Percentiles rank a stretch among this genome's conserved stretches.
These are phyloP conservation scores for Phodopus roborovskii DNA, from an alignment of 2,113 vertebrate species.

Conservation along the genomic window DNA sequence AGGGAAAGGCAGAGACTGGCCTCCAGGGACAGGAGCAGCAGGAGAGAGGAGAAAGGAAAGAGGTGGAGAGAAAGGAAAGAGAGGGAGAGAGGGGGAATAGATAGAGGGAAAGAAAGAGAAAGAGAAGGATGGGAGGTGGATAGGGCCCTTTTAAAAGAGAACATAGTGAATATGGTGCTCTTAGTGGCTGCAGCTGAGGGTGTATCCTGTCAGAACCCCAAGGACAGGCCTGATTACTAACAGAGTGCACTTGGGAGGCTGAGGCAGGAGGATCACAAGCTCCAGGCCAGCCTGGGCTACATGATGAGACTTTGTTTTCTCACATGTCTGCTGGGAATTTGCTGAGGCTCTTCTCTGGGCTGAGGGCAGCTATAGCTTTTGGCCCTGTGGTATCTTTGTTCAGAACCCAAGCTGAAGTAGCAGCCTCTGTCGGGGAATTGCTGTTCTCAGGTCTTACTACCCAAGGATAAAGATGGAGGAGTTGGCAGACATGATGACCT, in stretches of 20 bases:
- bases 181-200: too few relatives aligned
- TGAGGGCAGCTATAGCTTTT: not conserved
- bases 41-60: too few relatives aligned
- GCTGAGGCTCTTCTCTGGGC: not conserved
- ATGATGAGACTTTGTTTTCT: not conserved
- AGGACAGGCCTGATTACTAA: too few relatives aligned
- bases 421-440: not conserved
- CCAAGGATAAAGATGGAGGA: not conserved
- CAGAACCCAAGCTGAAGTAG: not conserved
- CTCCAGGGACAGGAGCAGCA: too few relatives aligned
- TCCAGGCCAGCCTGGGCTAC: not conserved
- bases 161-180: too few relatives aligned
- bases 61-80: too few relatives aligned
- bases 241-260: not conserved
- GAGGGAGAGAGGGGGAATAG: too few relatives aligned
- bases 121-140: too few relatives aligned
- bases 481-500: not conserved
- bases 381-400: not conserved
- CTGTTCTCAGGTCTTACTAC: not conserved
- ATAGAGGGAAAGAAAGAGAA: too few relatives aligned
- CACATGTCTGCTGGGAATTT: not conserved
- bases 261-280: not conserved
- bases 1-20: too few relatives aligned
- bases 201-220: too few relatives aligned
- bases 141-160: too few relatives aligned